Evolutionary conservation across 2,113 vertebrate genomes (phyloP), one percentile per base, ranked within the genome.

Genomic region (Dermatemys mawii): DNA sequence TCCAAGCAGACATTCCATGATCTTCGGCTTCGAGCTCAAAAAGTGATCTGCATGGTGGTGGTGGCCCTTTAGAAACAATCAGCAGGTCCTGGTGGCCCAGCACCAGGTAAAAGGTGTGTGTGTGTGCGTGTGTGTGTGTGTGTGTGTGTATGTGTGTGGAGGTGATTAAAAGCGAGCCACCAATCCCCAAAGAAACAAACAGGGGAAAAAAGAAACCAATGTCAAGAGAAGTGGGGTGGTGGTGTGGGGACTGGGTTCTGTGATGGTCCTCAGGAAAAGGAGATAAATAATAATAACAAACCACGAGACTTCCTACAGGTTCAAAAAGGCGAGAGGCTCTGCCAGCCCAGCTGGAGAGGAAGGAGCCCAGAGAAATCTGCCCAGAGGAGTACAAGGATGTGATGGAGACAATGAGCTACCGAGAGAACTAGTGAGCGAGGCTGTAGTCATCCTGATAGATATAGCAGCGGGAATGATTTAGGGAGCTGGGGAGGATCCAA

Each of bases 1-100:
- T 95, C 63, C 96, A 22, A 92, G 87, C 54, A 29, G 41, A 95
- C 75, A 96, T 60, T 96, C 98, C 98, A 98, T 98, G 90, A 41
- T 97, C 82, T 89, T 96, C 92, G 57, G 76, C 78, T 90, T 89
- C 91, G 83, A 44, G 93, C 94, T 90, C 93, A 54, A 84, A 82
- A 19, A 83, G 82, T 41, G 94, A 57, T 86, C 60, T 86, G 94
- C 92, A 24, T 67, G 89, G 75, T 38, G 89, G 75, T 38, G 76
- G 24, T 76, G 94, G 87, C 55, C 96, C 92, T 96, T 50, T 50
- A 87, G 81, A 86, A 95, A 92, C 75, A 89, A 87, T 78, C 94
- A 87, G 93, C 94, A 75, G 87, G 54, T 97, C 89, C 81, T 90
- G 8, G 87, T 85, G 89, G 81, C 93, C 76, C 85, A 21, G 87